These are phyloP conservation scores for Glyphotaelius pellucidus DNA, from an alignment of 2,888 invertebrate species.

Conservation along the genomic window DNA sequence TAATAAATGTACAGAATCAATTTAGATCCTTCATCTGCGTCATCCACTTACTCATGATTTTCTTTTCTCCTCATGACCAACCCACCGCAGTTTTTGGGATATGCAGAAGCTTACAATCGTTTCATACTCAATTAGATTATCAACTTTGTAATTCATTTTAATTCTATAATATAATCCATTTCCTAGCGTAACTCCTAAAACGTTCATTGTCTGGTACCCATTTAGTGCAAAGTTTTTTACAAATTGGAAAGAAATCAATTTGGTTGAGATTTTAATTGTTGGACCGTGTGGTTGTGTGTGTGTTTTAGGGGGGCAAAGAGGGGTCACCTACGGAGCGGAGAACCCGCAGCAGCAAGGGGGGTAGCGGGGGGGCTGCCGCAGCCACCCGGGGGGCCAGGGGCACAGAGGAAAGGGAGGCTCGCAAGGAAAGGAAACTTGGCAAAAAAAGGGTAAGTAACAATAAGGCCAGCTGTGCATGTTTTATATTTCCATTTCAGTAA, in stretches of 20 bases:
- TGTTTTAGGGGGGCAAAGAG: constrained; percentile 61
- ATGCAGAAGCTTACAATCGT: not conserved
- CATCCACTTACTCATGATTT: not conserved
- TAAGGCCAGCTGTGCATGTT: not conserved
- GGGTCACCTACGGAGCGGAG: constrained; percentile 60
- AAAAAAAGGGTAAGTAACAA: constrained; percentile 81
- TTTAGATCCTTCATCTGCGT: not conserved
- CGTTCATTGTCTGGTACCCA: not conserved
- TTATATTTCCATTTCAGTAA: too few species aligned
- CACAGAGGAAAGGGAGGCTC: constrained; percentile 87
- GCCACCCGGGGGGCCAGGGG: constrained; percentile 72
- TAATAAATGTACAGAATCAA: too few species aligned
- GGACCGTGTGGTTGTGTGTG: constrained; percentile 45
- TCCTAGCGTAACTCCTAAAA: not conserved
- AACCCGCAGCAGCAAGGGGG: constrained; percentile 47
- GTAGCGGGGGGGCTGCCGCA: constrained; percentile 32
- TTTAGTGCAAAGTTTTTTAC: not conserved
- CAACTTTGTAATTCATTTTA: not conserved
- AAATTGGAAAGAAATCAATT: not conserved
- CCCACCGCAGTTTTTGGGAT: not conserved
- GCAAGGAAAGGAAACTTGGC: constrained; percentile 89
- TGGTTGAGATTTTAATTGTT: constrained; percentile 8
- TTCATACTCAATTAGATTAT: not conserved
- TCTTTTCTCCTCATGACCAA: not conserved
- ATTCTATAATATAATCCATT: not conserved